These are phyloP conservation scores for Machaerirhynchus nigripectus DNA, from an alignment of 2,113 vertebrate species.

Conservation along the genomic window DNA sequence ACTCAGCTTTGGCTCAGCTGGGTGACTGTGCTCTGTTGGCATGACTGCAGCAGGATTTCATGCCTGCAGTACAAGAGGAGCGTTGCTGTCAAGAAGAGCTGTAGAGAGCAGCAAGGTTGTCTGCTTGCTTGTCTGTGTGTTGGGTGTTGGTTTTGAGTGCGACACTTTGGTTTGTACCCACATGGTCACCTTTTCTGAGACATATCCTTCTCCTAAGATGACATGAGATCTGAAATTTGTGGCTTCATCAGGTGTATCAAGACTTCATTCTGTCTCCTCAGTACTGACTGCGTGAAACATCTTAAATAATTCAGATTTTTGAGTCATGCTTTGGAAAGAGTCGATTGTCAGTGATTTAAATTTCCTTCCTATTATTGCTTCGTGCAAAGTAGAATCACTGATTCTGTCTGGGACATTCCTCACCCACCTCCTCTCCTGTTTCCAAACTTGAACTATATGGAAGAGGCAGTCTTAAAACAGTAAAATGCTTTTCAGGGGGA, in stretches of 20 bases:
- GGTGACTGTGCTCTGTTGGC: neutral
- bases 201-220: neutral
- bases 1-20: neutral
- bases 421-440: neutral
- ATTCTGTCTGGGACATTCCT: neutral
- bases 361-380: neutral
- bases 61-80: neutral
- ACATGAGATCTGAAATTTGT: neutral
- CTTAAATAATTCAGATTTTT: neutral
- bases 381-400: neutral
- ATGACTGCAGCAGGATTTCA: neutral
- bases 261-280: neutral
- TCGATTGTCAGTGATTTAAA: neutral
- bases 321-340: neutral
- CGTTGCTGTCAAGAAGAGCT: neutral
- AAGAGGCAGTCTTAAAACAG: neutral
- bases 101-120: neutral
- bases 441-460: neutral
- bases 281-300: neutral
- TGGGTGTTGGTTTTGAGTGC: neutral
- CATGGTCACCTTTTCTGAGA: rapidly evolving
- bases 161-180: neutral
- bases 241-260: neutral
- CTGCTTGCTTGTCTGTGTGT: neutral
- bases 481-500: neutral